phyloP scores from a whole-genome alignment of 2,888 invertebrate genomes.

The Tuberolachnus salignus region DNA sequence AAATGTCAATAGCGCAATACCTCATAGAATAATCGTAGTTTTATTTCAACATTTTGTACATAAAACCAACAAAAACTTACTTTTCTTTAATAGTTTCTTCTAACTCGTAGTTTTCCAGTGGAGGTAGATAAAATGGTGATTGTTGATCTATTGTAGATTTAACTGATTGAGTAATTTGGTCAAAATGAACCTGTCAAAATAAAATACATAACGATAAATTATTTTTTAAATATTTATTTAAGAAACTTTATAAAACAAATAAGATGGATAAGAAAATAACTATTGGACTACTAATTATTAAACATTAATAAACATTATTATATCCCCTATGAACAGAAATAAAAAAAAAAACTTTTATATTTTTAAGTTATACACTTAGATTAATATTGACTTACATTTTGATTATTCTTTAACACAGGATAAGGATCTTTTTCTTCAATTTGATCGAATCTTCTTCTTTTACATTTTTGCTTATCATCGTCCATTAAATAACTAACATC shows the following conservation, averaged over 20 bases:
- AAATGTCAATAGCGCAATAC: too few relatives aligned
- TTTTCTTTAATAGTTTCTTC: slow-evolving; percentile 41
- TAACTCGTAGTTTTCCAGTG: slow-evolving; percentile 35
- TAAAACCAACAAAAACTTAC: slow-evolving; percentile 2
- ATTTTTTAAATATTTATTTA: too few relatives aligned
- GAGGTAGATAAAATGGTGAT: slow-evolving; percentile 45
- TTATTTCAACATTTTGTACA: too few relatives aligned
- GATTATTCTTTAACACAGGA: slow-evolving; percentile 29
- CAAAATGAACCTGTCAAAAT: slow-evolving; percentile 36
- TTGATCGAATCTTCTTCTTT: slow-evolving; percentile 47
- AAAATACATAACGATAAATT: neutral
- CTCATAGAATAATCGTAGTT: too few relatives aligned
- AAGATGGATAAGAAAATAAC: too few relatives aligned
- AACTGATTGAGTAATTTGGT: slow-evolving; percentile 40
- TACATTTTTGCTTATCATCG: slow-evolving; percentile 50
- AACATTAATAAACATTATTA: neutral
- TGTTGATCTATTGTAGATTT: slow-evolving; percentile 29
- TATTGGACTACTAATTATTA: neutral
- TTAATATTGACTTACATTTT: slow-evolving; percentile 24
- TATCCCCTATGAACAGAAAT: slow-evolving; percentile 22
- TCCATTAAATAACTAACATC: slow-evolving; percentile 41
- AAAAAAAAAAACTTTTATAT: neutral
- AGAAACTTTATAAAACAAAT: too few relatives aligned
- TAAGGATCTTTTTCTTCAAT: slow-evolving; percentile 45
- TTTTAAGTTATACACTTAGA: neutral